Conservation (phyloP, 30 jellyfish, hydroid and myxozoan genomes). For the Chrysaora quinquecirrha region DNA sequence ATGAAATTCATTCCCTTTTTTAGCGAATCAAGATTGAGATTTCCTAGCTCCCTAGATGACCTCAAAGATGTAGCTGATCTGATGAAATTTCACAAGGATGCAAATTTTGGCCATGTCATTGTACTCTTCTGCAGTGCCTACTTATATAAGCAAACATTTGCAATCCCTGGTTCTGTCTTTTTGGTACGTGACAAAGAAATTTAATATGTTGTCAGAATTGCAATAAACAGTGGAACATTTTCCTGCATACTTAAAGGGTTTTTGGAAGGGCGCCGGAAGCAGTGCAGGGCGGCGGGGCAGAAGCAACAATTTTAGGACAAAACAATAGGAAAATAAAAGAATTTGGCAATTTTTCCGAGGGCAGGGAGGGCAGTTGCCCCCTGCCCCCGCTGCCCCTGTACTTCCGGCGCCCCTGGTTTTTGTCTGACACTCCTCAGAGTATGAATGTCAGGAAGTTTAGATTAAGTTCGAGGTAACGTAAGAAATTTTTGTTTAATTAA, state of each 20-base stretch:
- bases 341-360: too few relatives aligned
- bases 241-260: not conserved
- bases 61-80: constrained; percentile 70
- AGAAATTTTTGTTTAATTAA: too few relatives aligned
- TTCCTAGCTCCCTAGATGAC: constrained; percentile 86
- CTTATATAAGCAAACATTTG: constrained; percentile 94
- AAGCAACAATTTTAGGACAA: too few relatives aligned
- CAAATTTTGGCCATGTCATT: constrained; percentile 46
- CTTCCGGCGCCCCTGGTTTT: too few relatives aligned
- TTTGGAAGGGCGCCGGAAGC: too few relatives aligned
- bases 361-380: too few relatives aligned
- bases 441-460: too few relatives aligned
- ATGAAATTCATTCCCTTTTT: not conserved
- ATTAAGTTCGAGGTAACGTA: too few relatives aligned
- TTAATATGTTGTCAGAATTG: not conserved
- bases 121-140: constrained; percentile 90
- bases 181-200: constrained; percentile 68
- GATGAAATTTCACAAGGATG: constrained; percentile 61
- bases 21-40: constrained; percentile 40
- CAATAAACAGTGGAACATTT: not conserved
- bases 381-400: too few relatives aligned
- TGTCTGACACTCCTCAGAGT: too few relatives aligned
- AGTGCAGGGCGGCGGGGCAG: too few relatives aligned
- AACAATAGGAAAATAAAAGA: too few relatives aligned
- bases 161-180: constrained; percentile 98